A percentile compares a stretch with the other conserved stretches of the same genome.
phyloP scores from a whole-genome alignment of 2,888 invertebrate species.

The Atherix ibis region DNA sequence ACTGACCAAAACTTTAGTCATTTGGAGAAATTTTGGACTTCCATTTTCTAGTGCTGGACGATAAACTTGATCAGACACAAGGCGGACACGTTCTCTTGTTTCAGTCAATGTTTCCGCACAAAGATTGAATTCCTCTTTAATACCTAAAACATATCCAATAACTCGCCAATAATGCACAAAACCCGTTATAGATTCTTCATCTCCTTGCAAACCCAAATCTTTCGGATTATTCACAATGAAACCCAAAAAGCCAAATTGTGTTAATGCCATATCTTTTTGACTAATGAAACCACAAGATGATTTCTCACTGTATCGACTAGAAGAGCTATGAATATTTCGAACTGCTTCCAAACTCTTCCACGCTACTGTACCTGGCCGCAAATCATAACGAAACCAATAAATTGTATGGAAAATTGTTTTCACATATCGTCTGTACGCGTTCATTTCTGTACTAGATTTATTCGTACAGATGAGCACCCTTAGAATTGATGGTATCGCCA shows the following conservation, averaged over 20 bases:
- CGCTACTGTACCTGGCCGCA: slow-evolving; percentile 43
- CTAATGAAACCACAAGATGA: slow-evolving; percentile 43
- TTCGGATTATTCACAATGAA: slow-evolving; percentile 47
- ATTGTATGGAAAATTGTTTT: slow-evolving; percentile 61
- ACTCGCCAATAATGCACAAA: slow-evolving; percentile 75
- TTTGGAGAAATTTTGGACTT: slow-evolving; percentile 45
- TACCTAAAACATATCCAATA: slow-evolving; percentile 64
- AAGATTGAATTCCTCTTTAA: slow-evolving; percentile 65
- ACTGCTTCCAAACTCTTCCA: slow-evolving; percentile 54
- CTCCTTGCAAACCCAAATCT: slow-evolving; percentile 45
- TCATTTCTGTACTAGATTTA: slow-evolving; percentile 45
- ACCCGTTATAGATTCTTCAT: slow-evolving; percentile 48
- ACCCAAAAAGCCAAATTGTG: slow-evolving; percentile 79
- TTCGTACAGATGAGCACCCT: slow-evolving; percentile 53
- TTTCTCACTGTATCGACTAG: slow-evolving; percentile 36
- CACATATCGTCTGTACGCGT: slow-evolving; percentile 62
- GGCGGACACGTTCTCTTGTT: slow-evolving; percentile 36
- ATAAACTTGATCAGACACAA: slow-evolving; percentile 42
- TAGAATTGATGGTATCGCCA: slow-evolving; percentile 59
- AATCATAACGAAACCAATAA: slow-evolving; percentile 61
- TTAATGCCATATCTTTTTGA: slow-evolving; percentile 71
- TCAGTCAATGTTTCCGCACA: slow-evolving; percentile 46
- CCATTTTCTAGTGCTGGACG: slow-evolving; percentile 43
- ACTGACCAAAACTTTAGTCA: slow-evolving; percentile 46
- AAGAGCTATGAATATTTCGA: slow-evolving; percentile 47